These are phyloP conservation scores for Amphipoea lucens DNA, from an alignment of 2,888 invertebrate species.

Conservation along the genomic window DNA sequence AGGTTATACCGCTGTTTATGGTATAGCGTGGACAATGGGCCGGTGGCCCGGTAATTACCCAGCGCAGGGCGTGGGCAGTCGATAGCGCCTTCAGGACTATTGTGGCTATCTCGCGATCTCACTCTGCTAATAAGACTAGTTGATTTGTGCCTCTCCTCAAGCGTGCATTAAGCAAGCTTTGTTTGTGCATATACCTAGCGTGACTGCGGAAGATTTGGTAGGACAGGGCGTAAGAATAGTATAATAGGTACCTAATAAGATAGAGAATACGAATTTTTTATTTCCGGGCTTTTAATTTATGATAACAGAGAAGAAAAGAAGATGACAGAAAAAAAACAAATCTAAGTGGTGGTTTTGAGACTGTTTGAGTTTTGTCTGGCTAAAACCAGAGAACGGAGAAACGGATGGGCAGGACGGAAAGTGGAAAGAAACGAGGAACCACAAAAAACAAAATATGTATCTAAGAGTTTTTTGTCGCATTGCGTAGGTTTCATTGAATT, in stretches of 20 bases:
- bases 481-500: neutral
- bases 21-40: constrained; percentile 71
- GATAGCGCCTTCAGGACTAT: constrained; percentile 63
- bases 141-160: constrained; percentile 70
- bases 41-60: constrained; percentile 67
- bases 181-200: constrained; percentile 3
- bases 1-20: constrained; percentile 67
- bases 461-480: neutral
- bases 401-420: neutral
- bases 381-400: neutral
- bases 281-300: neutral
- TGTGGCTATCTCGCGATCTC: constrained; percentile 78
- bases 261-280: neutral
- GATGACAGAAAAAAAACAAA: neutral
- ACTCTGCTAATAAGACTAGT: constrained; percentile 74
- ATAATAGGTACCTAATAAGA: neutral
- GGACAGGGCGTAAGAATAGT: neutral
- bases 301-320: neutral
- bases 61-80: constrained; percentile 58
- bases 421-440: neutral
- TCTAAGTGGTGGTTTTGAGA: neutral
- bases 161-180: constrained; percentile 24
- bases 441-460: neutral
- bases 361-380: neutral
- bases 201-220: constrained; percentile 23